Percentiles rank a stretch among this genome's conserved stretches.
Evolutionary conservation across 2,113 vertebrate species (phyloP).

Genomic region (Nerophis lumbriciformis): DNA sequence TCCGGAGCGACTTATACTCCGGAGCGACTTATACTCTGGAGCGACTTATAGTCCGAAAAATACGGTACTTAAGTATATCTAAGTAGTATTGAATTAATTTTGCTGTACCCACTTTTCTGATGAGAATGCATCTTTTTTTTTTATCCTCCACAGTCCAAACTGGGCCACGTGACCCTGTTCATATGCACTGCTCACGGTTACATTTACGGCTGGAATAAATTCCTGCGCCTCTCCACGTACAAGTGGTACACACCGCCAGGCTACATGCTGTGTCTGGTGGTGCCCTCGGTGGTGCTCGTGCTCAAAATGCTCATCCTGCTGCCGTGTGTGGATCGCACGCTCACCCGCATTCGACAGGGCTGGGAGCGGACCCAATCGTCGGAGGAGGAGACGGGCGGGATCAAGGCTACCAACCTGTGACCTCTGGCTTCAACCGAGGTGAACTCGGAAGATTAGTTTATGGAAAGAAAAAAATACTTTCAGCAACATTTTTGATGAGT

Average conservation of each 20-base stretch:
- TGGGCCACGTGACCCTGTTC: constrained; percentile 82
- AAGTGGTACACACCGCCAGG: constrained; percentile 79
- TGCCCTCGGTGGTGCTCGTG: constrained; percentile 79
- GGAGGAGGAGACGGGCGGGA: neutral
- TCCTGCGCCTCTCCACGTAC: constrained; percentile 65
- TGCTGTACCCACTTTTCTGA: too few relatives aligned
- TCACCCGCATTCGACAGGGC: constrained; percentile 82
- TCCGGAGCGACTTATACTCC: too few relatives aligned
- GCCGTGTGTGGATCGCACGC: constrained; percentile 78
- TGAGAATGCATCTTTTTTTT: neutral
- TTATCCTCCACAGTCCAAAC: constrained; percentile 75
- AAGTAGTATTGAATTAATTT: too few relatives aligned
- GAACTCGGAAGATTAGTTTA: neutral
- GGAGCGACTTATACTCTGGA: too few relatives aligned
- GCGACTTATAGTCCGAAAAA: too few relatives aligned
- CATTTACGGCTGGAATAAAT: constrained; percentile 78
- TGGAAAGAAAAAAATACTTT: neutral
- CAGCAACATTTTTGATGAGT: neutral
- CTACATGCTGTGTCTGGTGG: constrained; percentile 78
- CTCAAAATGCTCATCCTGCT: constrained; percentile 80
- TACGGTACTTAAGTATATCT: too few relatives aligned
- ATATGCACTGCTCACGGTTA: constrained; percentile 82
- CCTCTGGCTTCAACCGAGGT: neutral
- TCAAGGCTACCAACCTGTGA: constrained; percentile 30
- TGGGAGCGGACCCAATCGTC: constrained; percentile 74